These are phyloP conservation scores for Biston stratarius DNA, from an alignment of 2,888 invertebrate genomes.

Conservation along the genomic window DNA sequence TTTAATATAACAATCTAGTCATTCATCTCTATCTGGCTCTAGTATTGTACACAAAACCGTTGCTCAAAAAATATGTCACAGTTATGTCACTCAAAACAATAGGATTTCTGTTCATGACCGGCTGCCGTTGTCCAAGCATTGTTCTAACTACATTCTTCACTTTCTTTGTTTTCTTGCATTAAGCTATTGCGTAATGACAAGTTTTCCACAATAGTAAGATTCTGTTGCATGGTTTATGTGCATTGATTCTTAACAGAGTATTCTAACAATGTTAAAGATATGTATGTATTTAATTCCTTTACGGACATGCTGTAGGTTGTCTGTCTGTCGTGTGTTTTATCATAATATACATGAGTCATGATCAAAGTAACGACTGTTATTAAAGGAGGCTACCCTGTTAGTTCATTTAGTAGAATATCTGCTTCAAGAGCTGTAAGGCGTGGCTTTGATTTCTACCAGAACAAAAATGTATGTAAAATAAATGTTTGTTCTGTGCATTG, in stretches of 20 bases:
- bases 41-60: constrained; percentile 9
- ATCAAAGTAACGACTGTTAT: too few species aligned
- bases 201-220: constrained; percentile 17
- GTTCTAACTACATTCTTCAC: constrained; percentile 56
- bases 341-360: too few species aligned
- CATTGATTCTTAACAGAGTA: constrained; percentile 32
- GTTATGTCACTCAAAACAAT: constrained; percentile 60
- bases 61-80: constrained; percentile 18
- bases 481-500: too few species aligned
- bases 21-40: constrained; percentile 10
- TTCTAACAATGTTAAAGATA: background rate
- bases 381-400: too few species aligned
- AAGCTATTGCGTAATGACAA: constrained; percentile 34
- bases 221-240: constrained; percentile 20
- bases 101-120: constrained; percentile 59
- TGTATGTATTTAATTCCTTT: too few species aligned
- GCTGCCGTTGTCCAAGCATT: constrained; percentile 60
- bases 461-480: too few species aligned
- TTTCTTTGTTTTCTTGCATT: constrained; percentile 54
- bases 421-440: too few species aligned
- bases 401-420: too few species aligned
- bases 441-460: too few species aligned
- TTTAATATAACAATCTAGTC: too few species aligned
- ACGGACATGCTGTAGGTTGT: too few species aligned
- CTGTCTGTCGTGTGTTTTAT: too few species aligned